A percentile compares a stretch with the other conserved stretches of the same genome.
Conservation (phyloP, 1,140 invertebrate species). For the Drosophila tani region DNA sequence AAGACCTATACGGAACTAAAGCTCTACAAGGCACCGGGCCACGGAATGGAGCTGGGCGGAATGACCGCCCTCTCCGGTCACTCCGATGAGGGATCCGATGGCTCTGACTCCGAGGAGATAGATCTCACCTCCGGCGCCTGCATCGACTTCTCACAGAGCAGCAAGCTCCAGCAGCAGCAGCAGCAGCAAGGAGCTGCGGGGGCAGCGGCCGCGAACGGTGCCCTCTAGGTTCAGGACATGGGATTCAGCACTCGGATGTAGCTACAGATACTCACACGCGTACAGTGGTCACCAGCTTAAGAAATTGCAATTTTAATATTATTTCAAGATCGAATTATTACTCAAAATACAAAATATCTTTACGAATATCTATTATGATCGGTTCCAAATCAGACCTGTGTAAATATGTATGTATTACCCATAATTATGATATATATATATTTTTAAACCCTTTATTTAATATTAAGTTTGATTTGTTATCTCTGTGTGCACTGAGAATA, state of each 20-base stretch:
- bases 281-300: conserved; percentile 19
- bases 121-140: conserved; percentile 83
- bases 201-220: conserved; percentile 57
- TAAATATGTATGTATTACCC: conserved; percentile 2
- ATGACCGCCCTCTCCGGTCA: conserved; percentile 52
- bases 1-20: conserved; percentile 84
- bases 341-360: neutral
- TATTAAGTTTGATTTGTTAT: conserved; percentile 5
- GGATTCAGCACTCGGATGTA: neutral
- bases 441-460: neutral
- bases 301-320: neutral
- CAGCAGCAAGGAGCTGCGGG: conserved; percentile 51
- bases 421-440: neutral
- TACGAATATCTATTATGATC: neutral
- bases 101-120: conserved; percentile 84
- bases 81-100: conserved; percentile 75
- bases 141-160: conserved; percentile 84
- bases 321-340: neutral
- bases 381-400: neutral
- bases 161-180: conserved; percentile 63
- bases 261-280: conserved; percentile 6
- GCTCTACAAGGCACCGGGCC: conserved; percentile 76
- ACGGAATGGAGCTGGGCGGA: conserved; percentile 59
- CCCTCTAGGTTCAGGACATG: conserved; percentile 48
- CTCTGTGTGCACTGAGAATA: conserved; percentile 3